Base-by-base conservation (phyloP, 2,113 vertebrate species). In the Recurvirostra avosetta region DNA sequence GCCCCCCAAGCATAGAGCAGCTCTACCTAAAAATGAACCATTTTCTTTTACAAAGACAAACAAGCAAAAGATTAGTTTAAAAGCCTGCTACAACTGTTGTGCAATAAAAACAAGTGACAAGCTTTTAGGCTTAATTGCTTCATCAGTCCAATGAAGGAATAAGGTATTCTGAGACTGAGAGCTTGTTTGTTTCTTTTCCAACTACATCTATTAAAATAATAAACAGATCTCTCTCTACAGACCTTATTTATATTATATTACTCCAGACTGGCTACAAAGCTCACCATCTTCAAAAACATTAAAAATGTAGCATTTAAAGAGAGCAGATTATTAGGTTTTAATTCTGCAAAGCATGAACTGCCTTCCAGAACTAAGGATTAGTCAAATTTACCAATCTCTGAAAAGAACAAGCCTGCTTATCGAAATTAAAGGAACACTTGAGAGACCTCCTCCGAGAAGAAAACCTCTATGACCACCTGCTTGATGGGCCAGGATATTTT, bases 61-160 rank as follows among this genome's bases (percentile, higher is more conserved):
- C 17, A 96, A 89, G 61, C 15, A 89, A 86, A 93, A 79, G 72
- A 82, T 94, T 68, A 68, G 62, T 90, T 91, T 82, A 86, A 97
- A 95, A 94, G 88, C 74, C 77, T 85, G 18, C 61, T 94, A 62
- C 81, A 94, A 82, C 32, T 50, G 74, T 32, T 75, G 62, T 3
- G 17, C n/a, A 79, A 79, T 70, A 66, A 88, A 93, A 85, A 86
- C 49, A 79, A 95, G 66, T 32, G 61, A 72, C 87, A 88, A 93
- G 87, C 84, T 96, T 94, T 96, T 92, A 94, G 45, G 22, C 81
- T 95, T 93, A 95, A 96, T 88, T 91, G 36, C 36, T 94, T 95
- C 74, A 79, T 79, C 81, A 70, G 58, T 88, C 53, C 81, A 90
- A 72, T 66, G 80, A 86, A 34, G 53, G 36, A 85, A 81, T 55